Percentiles rank a stretch among this genome's conserved stretches.
phyloP scores from a whole-genome alignment of 1,140 invertebrate genomes.

The honey bee (Apis mellifera) region Amel_HAv3.1 CM009931.2:23129501-23130000 shows the following conservation, averaged over 20 bases:
- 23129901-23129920: conserved; percentile 60
- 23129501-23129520: no score
- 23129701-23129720: background rate
- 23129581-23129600: background rate
- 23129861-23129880: background rate
- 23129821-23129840: conserved; percentile 16
- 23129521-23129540: no score
- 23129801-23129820: conserved; percentile 32
- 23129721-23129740: background rate
- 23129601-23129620: background rate
- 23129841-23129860: conserved; percentile 7
- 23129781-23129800: background rate
- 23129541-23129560: no score
- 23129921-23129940: conserved; percentile 26
- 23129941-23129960: conserved; percentile 29
- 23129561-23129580: background rate
- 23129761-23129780: background rate
- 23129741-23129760: background rate
- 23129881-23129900: conserved; percentile 45
- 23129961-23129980: conserved; percentile 11
- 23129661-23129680: background rate
- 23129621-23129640: background rate
- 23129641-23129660: no score
- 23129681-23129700: no score
- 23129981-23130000: conserved; percentile 36